Conservation (phyloP, 2,113 vertebrate genomes). For the Dromaius novaehollandiae region DNA sequence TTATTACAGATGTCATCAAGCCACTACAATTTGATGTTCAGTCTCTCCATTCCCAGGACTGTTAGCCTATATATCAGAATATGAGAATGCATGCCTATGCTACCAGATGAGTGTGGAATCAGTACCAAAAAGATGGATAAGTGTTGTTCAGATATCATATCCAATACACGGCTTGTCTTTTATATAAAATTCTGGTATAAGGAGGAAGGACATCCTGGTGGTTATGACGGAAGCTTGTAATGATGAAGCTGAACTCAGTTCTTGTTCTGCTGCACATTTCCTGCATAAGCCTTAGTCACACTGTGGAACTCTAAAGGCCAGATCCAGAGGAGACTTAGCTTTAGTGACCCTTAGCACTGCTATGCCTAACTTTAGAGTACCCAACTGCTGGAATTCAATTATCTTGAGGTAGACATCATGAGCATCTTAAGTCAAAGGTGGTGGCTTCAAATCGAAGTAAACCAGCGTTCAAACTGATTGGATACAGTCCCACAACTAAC, state of each 20-base stretch:
- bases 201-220: not conserved
- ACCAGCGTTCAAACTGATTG: not conserved
- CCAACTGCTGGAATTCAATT: not conserved
- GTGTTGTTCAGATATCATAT: not conserved
- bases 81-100: not conserved
- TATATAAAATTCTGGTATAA: not conserved
- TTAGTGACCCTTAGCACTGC: not conserved
- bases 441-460: not conserved
- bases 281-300: not conserved
- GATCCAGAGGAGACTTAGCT: not conserved
- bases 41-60: not conserved
- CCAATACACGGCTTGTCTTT: not conserved
- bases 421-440: not conserved
- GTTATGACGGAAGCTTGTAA: not conserved
- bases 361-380: not conserved
- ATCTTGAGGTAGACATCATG: not conserved
- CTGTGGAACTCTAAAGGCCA: not conserved
- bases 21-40: not conserved
- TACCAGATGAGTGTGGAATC: not conserved
- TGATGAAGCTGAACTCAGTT: not conserved
- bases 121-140: not conserved
- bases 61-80: not conserved
- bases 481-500: not conserved
- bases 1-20: not conserved
- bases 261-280: not conserved